Evolutionary conservation across 2,797 vertebrate genomes (phyloP).

Genomic region (Liasis olivaceus): DNA sequence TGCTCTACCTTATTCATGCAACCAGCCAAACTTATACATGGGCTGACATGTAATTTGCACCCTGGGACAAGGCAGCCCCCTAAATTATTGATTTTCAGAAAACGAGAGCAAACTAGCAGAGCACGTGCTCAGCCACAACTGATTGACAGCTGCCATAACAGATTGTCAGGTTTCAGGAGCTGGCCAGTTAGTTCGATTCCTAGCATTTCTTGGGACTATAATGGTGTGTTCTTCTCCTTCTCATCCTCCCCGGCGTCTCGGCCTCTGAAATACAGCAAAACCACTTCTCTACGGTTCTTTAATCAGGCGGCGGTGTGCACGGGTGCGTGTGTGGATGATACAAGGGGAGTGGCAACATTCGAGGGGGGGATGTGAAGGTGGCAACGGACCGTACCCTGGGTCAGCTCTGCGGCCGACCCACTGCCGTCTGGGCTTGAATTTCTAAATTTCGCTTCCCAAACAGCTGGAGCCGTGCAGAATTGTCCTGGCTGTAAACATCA

Average conservation of each 20-base stretch:
- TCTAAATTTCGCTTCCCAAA: neutral
- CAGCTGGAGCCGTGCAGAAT: neutral
- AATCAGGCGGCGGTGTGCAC: constrained; percentile 57
- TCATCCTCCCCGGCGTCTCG: constrained; percentile 61
- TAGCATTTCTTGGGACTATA: constrained; percentile 63
- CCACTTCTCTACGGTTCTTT: constrained; percentile 68
- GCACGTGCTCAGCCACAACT: constrained; percentile 63
- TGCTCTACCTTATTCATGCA: constrained; percentile 27
- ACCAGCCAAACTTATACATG: constrained; percentile 17
- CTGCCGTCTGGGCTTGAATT: neutral
- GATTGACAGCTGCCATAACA: constrained; percentile 73
- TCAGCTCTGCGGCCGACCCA: neutral
- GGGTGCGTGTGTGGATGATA: constrained; percentile 61
- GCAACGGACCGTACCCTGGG: constrained; percentile 10
- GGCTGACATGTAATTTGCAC: constrained; percentile 43
- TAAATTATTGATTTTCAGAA: constrained; percentile 6
- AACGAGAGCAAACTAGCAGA: constrained; percentile 55
- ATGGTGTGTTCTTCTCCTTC: constrained; percentile 68
- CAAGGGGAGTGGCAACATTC: constrained; percentile 66
- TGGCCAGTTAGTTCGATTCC: constrained; percentile 71
- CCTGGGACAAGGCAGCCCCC: constrained; percentile 35
- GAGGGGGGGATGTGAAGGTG: constrained; percentile 53
- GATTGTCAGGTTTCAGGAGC: constrained; percentile 71
- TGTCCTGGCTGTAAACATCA: neutral
- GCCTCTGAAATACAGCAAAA: constrained; percentile 69